These are phyloP conservation scores for Phrynosoma platyrhinos DNA, from an alignment of 2,113 vertebrate species.

Conservation along the genomic window DNA sequence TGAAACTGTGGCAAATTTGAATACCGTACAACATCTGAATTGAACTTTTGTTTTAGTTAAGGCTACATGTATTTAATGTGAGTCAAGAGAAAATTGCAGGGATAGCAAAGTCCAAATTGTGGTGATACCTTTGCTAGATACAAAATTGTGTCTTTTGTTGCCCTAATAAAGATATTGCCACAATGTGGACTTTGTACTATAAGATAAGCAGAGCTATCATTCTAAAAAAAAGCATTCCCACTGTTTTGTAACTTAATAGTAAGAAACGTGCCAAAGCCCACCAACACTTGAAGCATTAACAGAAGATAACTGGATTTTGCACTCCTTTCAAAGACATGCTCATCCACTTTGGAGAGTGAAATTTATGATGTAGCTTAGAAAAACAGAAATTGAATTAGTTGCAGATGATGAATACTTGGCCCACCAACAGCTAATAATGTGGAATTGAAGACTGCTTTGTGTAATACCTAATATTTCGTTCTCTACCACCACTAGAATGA, in stretches of 20 bases:
- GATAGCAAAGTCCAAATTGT: no score
- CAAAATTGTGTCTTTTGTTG: no score
- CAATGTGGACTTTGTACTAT: no score
- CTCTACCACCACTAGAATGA: neutral
- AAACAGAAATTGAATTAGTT: neutral
- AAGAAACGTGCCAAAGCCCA: neutral
- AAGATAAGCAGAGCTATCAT: no score
- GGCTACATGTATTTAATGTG: neutral
- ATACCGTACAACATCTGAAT: neutral
- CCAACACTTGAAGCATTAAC: fast-evolving
- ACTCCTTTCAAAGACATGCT: neutral
- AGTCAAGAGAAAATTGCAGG: no score
- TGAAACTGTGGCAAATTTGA: neutral
- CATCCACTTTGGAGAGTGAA: neutral
- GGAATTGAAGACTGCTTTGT: neutral
- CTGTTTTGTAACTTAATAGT: neutral
- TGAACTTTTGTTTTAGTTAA: neutral
- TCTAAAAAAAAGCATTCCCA: no score
- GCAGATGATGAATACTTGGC: neutral
- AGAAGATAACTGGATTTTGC: conserved; percentile 1
- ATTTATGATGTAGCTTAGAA: neutral
- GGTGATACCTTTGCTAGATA: no score
- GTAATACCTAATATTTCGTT: neutral
- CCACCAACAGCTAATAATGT: neutral
- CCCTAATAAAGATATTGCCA: no score